A percentile compares a stretch with the other conserved stretches of the same genome.
Evolutionary conservation across 2,113 vertebrate species (phyloP).

Genomic region (Scortum barcoo): DNA sequence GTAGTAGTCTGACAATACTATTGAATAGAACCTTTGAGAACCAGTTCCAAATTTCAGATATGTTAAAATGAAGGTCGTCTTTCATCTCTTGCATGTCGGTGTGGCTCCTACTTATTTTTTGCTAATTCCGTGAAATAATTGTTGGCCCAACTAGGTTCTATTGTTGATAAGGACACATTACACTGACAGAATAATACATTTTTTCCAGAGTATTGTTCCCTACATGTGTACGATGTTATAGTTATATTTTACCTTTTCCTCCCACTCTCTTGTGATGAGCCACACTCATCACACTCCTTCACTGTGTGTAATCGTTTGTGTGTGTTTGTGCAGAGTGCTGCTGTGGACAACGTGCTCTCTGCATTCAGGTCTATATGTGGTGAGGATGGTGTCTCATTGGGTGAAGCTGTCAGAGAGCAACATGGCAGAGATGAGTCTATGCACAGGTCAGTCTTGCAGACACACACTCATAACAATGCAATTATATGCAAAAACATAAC

Average conservation of each 20-base stretch:
- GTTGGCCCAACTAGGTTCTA: neutral
- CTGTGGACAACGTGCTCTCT: slow-evolving; percentile 78
- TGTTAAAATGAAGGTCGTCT: too few species aligned
- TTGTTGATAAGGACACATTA: neutral
- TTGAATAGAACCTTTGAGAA: too few species aligned
- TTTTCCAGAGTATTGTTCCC: too few species aligned
- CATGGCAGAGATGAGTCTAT: slow-evolving; percentile 92
- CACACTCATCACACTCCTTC: neutral
- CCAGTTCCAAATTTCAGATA: too few species aligned
- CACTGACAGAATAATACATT: too few species aligned
- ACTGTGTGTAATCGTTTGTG: neutral
- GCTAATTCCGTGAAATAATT: neutral
- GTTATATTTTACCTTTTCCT: neutral
- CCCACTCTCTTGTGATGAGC: neutral
- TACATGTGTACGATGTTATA: neutral
- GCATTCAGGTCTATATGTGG: slow-evolving; percentile 86
- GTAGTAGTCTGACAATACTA: too few species aligned
- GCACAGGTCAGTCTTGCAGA: slow-evolving; percentile 82
- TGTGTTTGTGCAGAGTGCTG: slow-evolving; percentile 67
- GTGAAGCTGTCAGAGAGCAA: slow-evolving; percentile 85
- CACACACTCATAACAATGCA: neutral
- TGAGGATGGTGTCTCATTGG: slow-evolving; percentile 82
- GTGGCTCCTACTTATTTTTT: neutral
- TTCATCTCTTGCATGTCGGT: too few species aligned
- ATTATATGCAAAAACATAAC: neutral